Base-by-base conservation (phyloP, 2,888 invertebrate species). In the Tuberolachnus salignus region DNA sequence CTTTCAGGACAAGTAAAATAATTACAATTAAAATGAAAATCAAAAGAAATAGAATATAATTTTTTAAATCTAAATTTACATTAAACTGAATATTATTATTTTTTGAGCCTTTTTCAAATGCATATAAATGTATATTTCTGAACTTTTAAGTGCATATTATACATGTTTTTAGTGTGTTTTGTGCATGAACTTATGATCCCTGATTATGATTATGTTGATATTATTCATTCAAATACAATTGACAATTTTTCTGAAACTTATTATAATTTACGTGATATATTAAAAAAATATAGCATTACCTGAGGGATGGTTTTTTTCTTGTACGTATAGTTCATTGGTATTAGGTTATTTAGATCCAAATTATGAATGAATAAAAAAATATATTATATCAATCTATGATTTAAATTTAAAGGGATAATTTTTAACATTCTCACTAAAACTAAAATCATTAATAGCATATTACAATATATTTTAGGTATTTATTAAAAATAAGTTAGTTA, bases 361-460 rank as follows among this genome's bases (percentile, higher is more conserved):
- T n/a, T 10, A 61, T 61, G 61, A 61, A 61, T 9, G 34, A 61
- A n/a, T 61, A n/a, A 61, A 61, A 61, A 61, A 61, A 61, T 34
- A n/a, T 61, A 61, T 61, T 3, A n/a, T 61, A 34, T 61, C 61
- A n/a, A 61, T 9, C n/a, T 34, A 61, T 61, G 34, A 61, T 9
- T n/a, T 61, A 42, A 61, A 61, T 61, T 3, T 61, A 61, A 61
- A 61, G 61, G 61, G 34, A 59, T 59, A 16, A 8, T 26, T 16
- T 59, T 59, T 26, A 59, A 16, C 19, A 26, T 59, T 23, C 16
- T 26, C 14, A 59, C 26, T 59, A 26, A 59, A 59, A 59, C 16
- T 14, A 59, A 16, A 26, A 19, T 16, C 16, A 14, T 14, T 4
- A 61, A 61, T 42, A 61, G 8, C 19, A 1, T n/a, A 61, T 61